Evolutionary conservation across 2,797 vertebrate genomes (phyloP).

Genomic region (Eurystomus glaucurus): DNA sequence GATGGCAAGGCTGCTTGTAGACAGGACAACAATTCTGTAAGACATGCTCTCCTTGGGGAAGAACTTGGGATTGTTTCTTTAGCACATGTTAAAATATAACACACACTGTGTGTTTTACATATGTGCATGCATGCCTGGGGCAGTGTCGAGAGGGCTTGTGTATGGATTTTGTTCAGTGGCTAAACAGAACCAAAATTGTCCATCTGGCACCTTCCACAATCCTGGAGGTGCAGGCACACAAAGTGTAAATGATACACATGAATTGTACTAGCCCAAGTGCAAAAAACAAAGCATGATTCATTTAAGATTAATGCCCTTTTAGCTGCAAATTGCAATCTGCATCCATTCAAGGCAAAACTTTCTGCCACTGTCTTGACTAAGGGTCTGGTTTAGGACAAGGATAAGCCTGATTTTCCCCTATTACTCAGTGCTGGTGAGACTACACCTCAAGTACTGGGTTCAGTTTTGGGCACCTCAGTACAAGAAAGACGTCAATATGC

Average conservation of each 20-base stretch:
- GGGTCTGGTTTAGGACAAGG: not conserved
- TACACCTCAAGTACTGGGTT: too few species aligned
- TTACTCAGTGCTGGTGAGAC: too few species aligned
- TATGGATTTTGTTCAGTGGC: not conserved
- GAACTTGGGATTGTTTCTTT: not conserved
- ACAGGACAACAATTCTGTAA: not conserved
- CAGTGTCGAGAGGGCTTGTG: rapidly evolving
- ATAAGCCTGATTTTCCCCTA: too few species aligned
- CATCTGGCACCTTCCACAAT: not conserved
- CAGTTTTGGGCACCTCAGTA: too few species aligned
- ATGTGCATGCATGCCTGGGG: rapidly evolving
- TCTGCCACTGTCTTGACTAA: not conserved
- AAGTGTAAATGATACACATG: not conserved
- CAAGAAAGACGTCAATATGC: too few species aligned
- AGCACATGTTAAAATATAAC: not conserved
- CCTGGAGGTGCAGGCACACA: not conserved
- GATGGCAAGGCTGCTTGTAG: not conserved
- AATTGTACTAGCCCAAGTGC: not conserved
- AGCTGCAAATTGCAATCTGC: not conserved
- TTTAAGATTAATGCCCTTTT: not conserved
- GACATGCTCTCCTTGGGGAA: rapidly evolving
- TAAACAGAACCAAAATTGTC: not conserved
- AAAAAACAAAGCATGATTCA: not conserved
- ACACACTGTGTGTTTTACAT: rapidly evolving
- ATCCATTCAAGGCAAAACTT: not conserved